phyloP scores from a whole-genome alignment of 2,888 invertebrate genomes.

The Stenichneumon culpator region DNA sequence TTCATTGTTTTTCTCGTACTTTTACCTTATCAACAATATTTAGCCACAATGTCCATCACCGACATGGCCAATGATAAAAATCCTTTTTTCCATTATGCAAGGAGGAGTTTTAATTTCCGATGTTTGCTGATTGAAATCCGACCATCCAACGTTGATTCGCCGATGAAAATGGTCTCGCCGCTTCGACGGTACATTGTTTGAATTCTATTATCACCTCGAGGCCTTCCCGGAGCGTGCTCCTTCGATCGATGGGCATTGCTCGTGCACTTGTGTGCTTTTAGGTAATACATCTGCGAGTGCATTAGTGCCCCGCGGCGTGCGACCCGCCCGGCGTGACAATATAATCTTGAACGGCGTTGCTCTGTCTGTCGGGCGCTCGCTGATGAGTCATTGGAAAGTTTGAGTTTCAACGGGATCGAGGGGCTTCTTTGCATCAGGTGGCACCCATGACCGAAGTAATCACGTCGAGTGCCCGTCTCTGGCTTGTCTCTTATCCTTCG shows the following conservation, averaged over 20 bases:
- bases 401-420: slow-evolving; percentile 10
- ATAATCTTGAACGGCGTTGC: slow-evolving; percentile 13
- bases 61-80: neutral
- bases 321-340: neutral
- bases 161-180: neutral
- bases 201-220: slow-evolving; percentile 7
- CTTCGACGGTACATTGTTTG: neutral
- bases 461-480: slow-evolving; percentile 63
- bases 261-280: neutral
- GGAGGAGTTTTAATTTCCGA: neutral
- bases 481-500: slow-evolving; percentile 40
- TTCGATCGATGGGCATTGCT: neutral
- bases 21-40: neutral
- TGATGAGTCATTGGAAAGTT: slow-evolving; percentile 51
- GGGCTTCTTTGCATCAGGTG: slow-evolving; percentile 44
- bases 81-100: slow-evolving; percentile 6
- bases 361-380: slow-evolving; percentile 5
- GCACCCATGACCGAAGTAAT: slow-evolving; percentile 60
- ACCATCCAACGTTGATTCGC: neutral
- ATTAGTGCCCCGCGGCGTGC: neutral
- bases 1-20: neutral
- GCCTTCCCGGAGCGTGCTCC: neutral
- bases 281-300: neutral
- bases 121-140: slow-evolving; percentile 2
- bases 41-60: neutral